Evolutionary conservation across 2,113 vertebrate species (phyloP), one percentile per base, ranked within the genome.

Genomic region (Clarias gariepinus): DNA sequence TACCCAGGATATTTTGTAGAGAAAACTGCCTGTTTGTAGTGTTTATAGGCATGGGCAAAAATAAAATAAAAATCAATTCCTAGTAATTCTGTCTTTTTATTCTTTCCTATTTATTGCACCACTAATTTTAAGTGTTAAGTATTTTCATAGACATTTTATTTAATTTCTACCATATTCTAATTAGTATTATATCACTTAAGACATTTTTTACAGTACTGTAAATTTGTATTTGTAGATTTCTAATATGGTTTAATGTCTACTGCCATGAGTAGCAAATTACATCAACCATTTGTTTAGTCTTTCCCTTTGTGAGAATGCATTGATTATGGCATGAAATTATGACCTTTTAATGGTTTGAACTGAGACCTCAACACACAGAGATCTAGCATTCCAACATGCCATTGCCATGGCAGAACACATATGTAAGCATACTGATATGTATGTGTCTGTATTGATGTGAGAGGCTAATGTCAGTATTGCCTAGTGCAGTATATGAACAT

Each of bases 401-500:
- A 78, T 84, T 87, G 57, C 80, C 76, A 90, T 60, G 69, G 58
- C 83, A 85, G 89, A 84, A 90, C 82, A 90, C 68, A 76, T 88
- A 87, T 89, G 84, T 82, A 88, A 88, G 86, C 69, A 90, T 91
- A 83, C 90, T 87, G 85, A 88, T 89, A 91, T 91, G 91, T 83
- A 92, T 87, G 82, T 85, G 86, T 81, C 85, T 57, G 58, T 55
- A 86, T 64, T 84, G 33, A 85, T 83, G 88, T 90, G 88, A 85
- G 77, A 55, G 87, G 69, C 85, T 85, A 81, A 87, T 82, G 84
- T 78, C 79, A 83, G 71, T 66, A 57, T 66, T 77, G 84, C 53
- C 86, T 89, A 88, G 86, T 77, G 85, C 36, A 88, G 90, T 89
- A 90, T 90, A 95, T 95, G 94, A 89, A 91, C 86, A 95, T 94